These are phyloP conservation scores for Aleiodes testaceus DNA, from an alignment of 2,888 invertebrate species.

Conservation along the genomic window DNA sequence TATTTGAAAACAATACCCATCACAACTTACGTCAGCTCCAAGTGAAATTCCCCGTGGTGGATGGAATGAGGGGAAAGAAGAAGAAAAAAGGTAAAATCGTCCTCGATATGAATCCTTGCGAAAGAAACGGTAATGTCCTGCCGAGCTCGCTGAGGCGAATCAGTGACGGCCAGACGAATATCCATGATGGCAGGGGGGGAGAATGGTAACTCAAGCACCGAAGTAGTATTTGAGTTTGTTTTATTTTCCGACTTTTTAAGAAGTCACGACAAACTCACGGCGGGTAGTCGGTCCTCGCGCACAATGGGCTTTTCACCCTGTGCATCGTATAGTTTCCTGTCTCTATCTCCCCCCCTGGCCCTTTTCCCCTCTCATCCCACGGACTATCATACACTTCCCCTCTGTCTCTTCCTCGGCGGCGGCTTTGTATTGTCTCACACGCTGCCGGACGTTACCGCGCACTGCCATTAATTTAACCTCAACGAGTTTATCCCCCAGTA, in stretches of 20 bases:
- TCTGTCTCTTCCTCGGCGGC: constrained; percentile 46
- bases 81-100: constrained; percentile 52
- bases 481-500: constrained; percentile 57
- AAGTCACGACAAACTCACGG: constrained; percentile 65
- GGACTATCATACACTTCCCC: constrained; percentile 39
- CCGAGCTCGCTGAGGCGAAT: constrained; percentile 51
- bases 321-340: constrained; percentile 35
- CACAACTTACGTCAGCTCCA: constrained; percentile 10
- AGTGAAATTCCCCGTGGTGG: background rate
- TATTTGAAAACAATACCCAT: constrained; percentile 28
- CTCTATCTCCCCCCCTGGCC: constrained; percentile 40
- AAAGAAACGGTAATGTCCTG: constrained; percentile 52
- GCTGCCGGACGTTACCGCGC: constrained; percentile 56
- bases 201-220: constrained; percentile 39
- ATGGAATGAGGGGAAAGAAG: background rate
- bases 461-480: constrained; percentile 62
- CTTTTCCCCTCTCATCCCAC: constrained; percentile 22
- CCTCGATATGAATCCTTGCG: constrained; percentile 58
- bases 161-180: constrained; percentile 45
- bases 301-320: constrained; percentile 63
- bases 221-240: constrained; percentile 49
- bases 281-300: constrained; percentile 58
- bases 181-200: constrained; percentile 10
- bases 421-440: constrained; percentile 63
- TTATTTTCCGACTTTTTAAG: constrained; percentile 65